Evolutionary conservation across 2,797 vertebrate species (phyloP), one percentile per base, ranked within the genome.

Genomic region (Telmatherina bonti): DNA sequence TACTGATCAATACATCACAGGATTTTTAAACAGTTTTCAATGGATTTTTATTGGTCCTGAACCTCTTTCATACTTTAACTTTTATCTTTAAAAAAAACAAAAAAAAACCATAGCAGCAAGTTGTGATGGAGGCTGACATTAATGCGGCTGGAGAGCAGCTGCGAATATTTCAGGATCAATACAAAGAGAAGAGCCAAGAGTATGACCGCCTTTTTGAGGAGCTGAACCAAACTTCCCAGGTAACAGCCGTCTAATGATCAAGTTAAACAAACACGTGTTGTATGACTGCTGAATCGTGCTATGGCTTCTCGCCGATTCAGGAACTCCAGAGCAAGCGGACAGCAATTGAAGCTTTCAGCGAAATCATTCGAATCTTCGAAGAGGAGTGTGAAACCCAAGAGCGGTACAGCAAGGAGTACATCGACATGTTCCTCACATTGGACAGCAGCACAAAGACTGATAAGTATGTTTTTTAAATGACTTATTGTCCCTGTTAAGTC

Each of bases 341-440:
- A 0, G 97, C 97, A 0, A 96, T 97, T 0, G 96, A 97, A 77
- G 97, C 96, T 69, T 98, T 98, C 89, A 96, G 95, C 0, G 96
- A 97, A 85, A 97, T 96, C 1, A 97, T 98, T 88, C 96, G 96
- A 85, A 97, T 98, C 89, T 98, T 98, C 2, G 97, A 97, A 35
- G 96, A 98, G 77, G 96, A 98, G 84, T 96, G 96, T 76, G 96
- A 97, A 91, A 97, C 95, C 0, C 96, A 97, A 74, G 96, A 97
- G 81, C 95, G 95, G 27, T 97, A 95, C 90, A 97, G 96, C 94
- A 96, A 96, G 87, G 96, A 97, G 55, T 96, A 96, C 77, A 94
- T 97, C 0, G 95, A 97, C 86, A 96, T 96, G 84, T 97, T 97
- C 90, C 93, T 95, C 5, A 87, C 94, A 0, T 93, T 96, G 72